Evolutionary conservation across 2,888 invertebrate genomes (phyloP).

Genomic region (Oxyteleia sp.): DNA sequence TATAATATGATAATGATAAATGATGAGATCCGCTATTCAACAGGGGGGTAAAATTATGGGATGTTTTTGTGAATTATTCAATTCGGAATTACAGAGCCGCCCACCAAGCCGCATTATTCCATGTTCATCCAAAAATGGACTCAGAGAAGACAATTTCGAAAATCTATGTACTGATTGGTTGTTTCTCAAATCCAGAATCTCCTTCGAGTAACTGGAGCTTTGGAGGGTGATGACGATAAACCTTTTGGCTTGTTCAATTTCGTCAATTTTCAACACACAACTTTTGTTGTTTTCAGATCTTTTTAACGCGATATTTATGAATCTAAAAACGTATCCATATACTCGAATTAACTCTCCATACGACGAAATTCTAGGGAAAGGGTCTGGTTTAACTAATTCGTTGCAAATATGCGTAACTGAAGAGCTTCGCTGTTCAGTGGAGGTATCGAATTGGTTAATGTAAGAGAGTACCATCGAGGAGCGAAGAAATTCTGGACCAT

Average conservation of each 20-base stretch:
- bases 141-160: too few relatives aligned
- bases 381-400: too few relatives aligned
- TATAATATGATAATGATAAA: not conserved
- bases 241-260: too few relatives aligned
- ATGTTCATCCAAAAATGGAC: conserved; percentile 1
- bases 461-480: too few relatives aligned
- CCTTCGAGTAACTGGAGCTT: too few relatives aligned
- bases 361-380: not conserved
- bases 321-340: conserved; percentile 21
- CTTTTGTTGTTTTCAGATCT: too few relatives aligned
- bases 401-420: too few relatives aligned
- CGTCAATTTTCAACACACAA: too few relatives aligned
- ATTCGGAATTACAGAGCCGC: not conserved
- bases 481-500: conserved; percentile 16
- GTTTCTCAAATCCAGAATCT: too few relatives aligned
- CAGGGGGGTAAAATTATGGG: not conserved
- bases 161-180: too few relatives aligned
- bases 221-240: too few relatives aligned
- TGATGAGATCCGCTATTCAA: not conserved
- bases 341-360: conserved; percentile 11
- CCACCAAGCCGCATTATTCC: not conserved
- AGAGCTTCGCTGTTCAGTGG: not conserved
- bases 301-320: not conserved
- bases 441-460: conserved; percentile 8
- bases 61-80: not conserved